Conservation (phyloP, 1,140 invertebrate genomes). For the Lutraria rhynchaena region DNA sequence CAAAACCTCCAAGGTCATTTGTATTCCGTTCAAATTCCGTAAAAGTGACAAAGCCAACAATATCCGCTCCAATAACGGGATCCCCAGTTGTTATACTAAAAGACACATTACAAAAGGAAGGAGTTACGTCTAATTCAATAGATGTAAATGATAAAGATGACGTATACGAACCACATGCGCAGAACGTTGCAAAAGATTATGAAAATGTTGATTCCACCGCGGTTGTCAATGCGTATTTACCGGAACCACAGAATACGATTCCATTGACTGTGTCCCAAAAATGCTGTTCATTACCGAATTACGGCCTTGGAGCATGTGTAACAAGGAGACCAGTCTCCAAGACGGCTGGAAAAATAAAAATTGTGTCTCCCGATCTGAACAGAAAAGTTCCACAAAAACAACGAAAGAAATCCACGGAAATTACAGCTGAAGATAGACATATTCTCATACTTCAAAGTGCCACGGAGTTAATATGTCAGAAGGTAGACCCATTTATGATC, state of each 20-base stretch:
- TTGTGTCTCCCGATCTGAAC: constrained; percentile 69
- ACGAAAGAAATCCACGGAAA: constrained; percentile 66
- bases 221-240: not conserved
- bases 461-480: constrained; percentile 74
- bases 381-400: constrained; percentile 59
- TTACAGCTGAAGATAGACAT: constrained; percentile 68
- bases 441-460: constrained; percentile 73
- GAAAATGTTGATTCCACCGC: constrained; percentile 40
- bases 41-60: constrained; percentile 56
- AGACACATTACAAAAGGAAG: not conserved
- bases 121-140: not conserved
- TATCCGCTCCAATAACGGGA: not conserved
- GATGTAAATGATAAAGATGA: not conserved
- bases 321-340: not conserved
- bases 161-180: not conserved
- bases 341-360: constrained; percentile 70
- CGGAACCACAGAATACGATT: not conserved
- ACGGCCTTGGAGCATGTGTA: constrained; percentile 17
- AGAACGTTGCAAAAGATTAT: constrained; percentile 21
- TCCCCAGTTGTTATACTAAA: not conserved
- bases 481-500: constrained; percentile 71
- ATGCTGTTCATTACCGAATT: constrained; percentile 37
- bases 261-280: constrained; percentile 19
- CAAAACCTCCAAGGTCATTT: constrained; percentile 73
- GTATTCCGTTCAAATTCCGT: constrained; percentile 73